Evolutionary conservation across 2,888 invertebrate species (phyloP), one percentile per base, ranked within the genome.

Genomic region (Folsomia manolachei): DNA sequence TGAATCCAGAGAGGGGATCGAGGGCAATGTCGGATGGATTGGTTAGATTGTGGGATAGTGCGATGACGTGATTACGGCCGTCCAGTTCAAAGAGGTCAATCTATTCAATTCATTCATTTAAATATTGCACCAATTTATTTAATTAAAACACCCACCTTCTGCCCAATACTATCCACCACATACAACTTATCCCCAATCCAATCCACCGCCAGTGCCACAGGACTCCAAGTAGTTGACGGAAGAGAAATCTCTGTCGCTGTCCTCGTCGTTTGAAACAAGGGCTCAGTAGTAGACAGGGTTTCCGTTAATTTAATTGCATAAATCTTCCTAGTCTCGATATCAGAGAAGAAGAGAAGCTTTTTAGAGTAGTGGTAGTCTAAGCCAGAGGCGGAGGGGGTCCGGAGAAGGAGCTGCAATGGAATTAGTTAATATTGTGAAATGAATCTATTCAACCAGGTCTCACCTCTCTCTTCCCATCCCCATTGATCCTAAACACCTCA

Each of bases 111-210:
- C n/a, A n/a, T n/a, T n/a, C n/a, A n/a, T n/a, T n/a, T n/a, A n/a
- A n/a, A n/a, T n/a, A n/a, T n/a, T n/a, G n/a, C n/a, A n/a, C n/a
- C n/a, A n/a, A n/a, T n/a, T n/a, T n/a, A n/a, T n/a, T n/a, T n/a
- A n/a, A n/a, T n/a, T 39, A 14, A 39, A 39, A 9, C 39, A 39
- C 14, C 7, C 39, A 39, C 39, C 39, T 94, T 95, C 83, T 95
- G 94, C 0, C 95, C 95, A 24, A 95, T 88, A 23, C 92, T 89
- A 84, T 98, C 97, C 0, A 94, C 94, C 23, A 97, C 93, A 85
- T 97, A 98, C 9, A 99, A 87, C 83, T 97, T 97, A 83, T 95
- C 92, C 0, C 95, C 95, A 61, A 98, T 90, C 95, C 97, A 99
- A 85, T 98, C 98, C 19, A 97, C 92, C 9, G 98, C 97, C 66